Conservation (phyloP, 1,140 invertebrate species). For the Diorhabda carinulata region DNA sequence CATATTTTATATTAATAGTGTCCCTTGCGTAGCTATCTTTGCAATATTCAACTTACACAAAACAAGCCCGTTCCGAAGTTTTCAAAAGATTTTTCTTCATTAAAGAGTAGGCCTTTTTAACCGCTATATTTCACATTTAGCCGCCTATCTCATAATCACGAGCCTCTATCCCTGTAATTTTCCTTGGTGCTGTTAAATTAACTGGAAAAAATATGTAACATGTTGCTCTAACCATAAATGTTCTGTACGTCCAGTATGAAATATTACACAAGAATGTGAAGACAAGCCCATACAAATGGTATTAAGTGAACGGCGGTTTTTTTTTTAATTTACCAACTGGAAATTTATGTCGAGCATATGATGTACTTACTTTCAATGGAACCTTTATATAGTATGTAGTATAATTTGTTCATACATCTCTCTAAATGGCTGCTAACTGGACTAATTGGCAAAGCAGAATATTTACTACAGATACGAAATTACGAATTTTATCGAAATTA, state of each 20-base stretch:
- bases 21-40: too few relatives aligned
- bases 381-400: too few relatives aligned
- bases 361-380: too few relatives aligned
- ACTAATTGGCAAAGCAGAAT: too few relatives aligned
- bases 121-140: background rate
- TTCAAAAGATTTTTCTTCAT: conserved; percentile 3
- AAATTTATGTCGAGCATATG: too few relatives aligned
- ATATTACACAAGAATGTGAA: background rate
- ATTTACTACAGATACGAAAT: too few relatives aligned
- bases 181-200: background rate
- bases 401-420: too few relatives aligned
- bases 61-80: background rate
- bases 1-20: too few relatives aligned
- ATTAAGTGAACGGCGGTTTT: background rate
- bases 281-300: background rate
- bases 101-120: conserved; percentile 1
- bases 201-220: conserved; percentile 2
- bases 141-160: conserved; percentile 1
- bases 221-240: conserved; percentile 2
- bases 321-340: background rate
- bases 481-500: too few relatives aligned
- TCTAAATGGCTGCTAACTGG: too few relatives aligned
- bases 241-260: background rate
- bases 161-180: background rate
- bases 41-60: too few relatives aligned